Evolutionary conservation across 2,113 vertebrate species (phyloP).

Genomic region (Mesembrinibis cayennensis): DNA sequence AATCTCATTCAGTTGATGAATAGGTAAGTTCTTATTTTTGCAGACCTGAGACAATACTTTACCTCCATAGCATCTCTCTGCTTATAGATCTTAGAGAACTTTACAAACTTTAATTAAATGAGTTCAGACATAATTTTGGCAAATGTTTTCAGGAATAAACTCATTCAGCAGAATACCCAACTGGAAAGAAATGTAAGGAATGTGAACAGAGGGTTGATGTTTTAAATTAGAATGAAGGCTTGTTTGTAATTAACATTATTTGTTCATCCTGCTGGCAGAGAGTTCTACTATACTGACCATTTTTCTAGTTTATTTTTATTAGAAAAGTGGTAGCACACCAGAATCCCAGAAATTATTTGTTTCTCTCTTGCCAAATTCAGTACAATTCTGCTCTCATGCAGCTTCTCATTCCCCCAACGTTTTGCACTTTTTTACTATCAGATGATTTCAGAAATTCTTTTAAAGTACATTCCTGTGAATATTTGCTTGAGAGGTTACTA

Average conservation of each 20-base stretch:
- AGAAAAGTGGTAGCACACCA: background rate
- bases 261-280: background rate
- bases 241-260: background rate
- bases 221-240: background rate
- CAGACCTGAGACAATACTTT: background rate
- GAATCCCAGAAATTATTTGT: background rate
- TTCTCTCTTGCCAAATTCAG: background rate
- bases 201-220: background rate
- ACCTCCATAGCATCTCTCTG: background rate
- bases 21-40: background rate
- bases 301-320: background rate
- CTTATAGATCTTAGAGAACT: background rate
- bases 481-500: background rate
- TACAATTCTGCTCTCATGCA: background rate
- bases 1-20: background rate
- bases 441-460: background rate
- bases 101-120: background rate
- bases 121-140: background rate
- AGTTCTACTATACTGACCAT: background rate
- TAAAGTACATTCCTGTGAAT: background rate
- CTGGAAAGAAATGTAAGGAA: background rate
- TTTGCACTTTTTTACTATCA: background rate
- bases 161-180: background rate
- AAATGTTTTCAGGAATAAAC: background rate
- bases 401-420: background rate